Evolutionary conservation across 2,888 invertebrate species (phyloP).

Genomic region (Acholoe squamosa): DNA sequence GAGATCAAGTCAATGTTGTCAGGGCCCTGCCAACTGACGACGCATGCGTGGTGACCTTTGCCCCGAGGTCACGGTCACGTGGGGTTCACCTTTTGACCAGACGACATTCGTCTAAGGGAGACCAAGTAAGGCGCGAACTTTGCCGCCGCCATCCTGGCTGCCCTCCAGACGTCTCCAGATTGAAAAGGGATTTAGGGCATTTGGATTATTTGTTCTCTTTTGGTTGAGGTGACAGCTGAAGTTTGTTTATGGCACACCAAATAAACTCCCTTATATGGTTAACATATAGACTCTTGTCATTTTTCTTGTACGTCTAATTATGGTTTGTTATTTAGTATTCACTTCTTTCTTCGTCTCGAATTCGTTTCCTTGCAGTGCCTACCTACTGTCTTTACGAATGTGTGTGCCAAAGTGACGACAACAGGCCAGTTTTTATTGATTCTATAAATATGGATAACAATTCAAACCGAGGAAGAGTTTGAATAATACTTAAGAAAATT

Average conservation of each 20-base stretch:
- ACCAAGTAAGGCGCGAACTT: slow-evolving; percentile 6
- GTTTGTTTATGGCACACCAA: not conserved
- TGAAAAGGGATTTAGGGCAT: slow-evolving; percentile 24
- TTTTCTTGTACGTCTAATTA: not conserved
- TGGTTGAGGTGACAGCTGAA: not conserved
- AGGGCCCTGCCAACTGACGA: slow-evolving; percentile 37
- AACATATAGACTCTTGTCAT: not conserved
- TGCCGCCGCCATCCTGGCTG: slow-evolving; percentile 4
- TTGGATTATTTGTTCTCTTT: slow-evolving; percentile 35
- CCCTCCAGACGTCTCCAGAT: slow-evolving; percentile 7
- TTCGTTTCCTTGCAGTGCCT: too few relatives aligned
- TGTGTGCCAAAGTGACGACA: too few relatives aligned
- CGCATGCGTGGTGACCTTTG: slow-evolving; percentile 53
- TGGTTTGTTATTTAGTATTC: too few relatives aligned
- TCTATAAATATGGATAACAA: too few relatives aligned
- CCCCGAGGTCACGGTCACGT: slow-evolving; percentile 37
- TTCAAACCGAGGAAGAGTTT: too few relatives aligned
- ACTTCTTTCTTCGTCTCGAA: too few relatives aligned
- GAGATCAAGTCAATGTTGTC: slow-evolving; percentile 58
- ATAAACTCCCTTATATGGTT: not conserved
- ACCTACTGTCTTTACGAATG: too few relatives aligned
- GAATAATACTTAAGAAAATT: too few relatives aligned
- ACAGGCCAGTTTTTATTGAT: too few relatives aligned
- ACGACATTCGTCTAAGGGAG: slow-evolving; percentile 33
- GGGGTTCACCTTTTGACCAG: slow-evolving; percentile 58